Evolutionary conservation across 53 echinoderm and acorn worm species (phyloP).

Genomic region (Hippasteria phrygiana): DNA sequence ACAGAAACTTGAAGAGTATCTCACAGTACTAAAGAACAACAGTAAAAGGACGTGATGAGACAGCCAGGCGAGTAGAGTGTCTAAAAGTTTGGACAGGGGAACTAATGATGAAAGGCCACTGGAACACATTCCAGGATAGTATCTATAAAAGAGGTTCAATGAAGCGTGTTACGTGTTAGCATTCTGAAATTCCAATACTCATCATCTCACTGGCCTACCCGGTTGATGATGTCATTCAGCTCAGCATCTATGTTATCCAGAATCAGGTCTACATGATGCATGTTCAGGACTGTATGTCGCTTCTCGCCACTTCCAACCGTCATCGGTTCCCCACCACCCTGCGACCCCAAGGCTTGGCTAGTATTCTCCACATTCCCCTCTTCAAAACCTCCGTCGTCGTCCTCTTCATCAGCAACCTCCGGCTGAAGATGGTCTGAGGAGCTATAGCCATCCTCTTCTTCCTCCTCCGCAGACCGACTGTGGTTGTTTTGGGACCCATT

Average conservation of each 20-base stretch:
- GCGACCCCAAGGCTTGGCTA: conserved; percentile 20
- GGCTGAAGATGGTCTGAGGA: background rate
- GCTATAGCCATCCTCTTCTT: background rate
- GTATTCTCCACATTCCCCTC: conserved; percentile 26
- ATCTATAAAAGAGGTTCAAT: no score
- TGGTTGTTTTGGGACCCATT: background rate
- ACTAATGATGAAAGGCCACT: no score
- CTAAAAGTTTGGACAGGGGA: no score
- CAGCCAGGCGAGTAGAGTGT: no score
- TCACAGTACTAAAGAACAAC: no score
- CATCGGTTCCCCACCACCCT: conserved; percentile 25
- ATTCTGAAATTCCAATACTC: no score
- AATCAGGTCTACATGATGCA: conserved; percentile 95
- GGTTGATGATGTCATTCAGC: conserved; percentile 86
- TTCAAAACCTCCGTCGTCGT: conserved; percentile 8
- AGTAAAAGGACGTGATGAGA: no score
- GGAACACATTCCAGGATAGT: no score
- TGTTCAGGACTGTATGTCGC: conserved; percentile 61
- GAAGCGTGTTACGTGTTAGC: no score
- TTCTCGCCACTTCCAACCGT: conserved; percentile 46
- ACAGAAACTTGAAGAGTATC: no score
- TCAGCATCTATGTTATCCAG: conserved; percentile 97
- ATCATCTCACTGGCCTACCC: conserved; percentile 55
- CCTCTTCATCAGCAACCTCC: conserved; percentile 25
- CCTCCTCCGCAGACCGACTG: background rate